Conservation (phyloP, 2,113 vertebrate genomes). For the Phrynosoma platyrhinos region DNA sequence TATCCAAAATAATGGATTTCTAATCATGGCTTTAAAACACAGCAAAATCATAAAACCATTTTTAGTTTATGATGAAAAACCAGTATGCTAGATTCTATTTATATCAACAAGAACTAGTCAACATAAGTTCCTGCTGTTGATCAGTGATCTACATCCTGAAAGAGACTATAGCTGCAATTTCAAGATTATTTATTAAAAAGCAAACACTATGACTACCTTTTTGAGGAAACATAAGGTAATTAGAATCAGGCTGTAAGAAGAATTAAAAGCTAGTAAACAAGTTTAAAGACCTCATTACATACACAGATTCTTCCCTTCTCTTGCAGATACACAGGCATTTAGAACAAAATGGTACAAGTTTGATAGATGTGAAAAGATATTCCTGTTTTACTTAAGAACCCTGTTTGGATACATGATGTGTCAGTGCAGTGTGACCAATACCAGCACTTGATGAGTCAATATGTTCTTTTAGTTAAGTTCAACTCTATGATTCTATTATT, state of each 20-base stretch:
- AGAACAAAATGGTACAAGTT: background rate
- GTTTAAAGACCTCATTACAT: background rate
- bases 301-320: background rate
- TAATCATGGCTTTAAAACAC: slow-evolving; percentile 18
- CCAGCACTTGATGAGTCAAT: background rate
- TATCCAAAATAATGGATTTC: slow-evolving; percentile 27
- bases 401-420: background rate
- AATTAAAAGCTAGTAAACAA: background rate
- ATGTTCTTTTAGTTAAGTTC: background rate
- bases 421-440: background rate
- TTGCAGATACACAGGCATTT: background rate
- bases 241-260: slow-evolving; percentile 10
- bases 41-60: slow-evolving; percentile 4
- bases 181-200: slow-evolving; percentile 1
- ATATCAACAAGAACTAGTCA: background rate
- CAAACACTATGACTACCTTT: background rate
- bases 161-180: slow-evolving; percentile 1
- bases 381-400: slow-evolving; percentile 2
- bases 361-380: background rate
- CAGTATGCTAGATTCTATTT: slow-evolving; percentile 21
- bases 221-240: background rate
- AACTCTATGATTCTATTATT: background rate
- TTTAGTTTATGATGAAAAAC: background rate
- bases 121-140: background rate
- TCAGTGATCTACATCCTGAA: slow-evolving; percentile 1